Conservation (phyloP, 2,797 vertebrate species). For the Crenichthys baileyi region DNA sequence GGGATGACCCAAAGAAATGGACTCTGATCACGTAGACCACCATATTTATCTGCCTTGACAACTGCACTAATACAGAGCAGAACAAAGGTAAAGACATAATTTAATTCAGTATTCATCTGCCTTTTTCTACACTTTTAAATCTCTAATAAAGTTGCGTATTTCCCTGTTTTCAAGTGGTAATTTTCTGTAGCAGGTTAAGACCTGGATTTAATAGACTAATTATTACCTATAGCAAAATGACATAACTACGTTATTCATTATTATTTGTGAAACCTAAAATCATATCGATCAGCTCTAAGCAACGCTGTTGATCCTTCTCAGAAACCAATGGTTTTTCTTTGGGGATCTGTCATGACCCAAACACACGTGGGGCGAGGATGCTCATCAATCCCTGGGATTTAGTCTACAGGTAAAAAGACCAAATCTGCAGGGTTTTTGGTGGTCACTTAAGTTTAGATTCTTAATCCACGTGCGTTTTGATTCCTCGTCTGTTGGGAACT, state of each 20-base stretch:
- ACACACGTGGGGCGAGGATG: background rate
- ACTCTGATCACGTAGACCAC: no score
- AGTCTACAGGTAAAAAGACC: background rate
- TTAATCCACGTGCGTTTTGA: background rate
- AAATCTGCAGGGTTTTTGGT: background rate
- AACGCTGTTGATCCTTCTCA: background rate
- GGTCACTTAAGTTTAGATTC: background rate
- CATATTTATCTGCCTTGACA: background rate
- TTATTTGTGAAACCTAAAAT: background rate
- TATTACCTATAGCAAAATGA: background rate
- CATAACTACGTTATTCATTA: background rate
- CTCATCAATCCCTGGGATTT: background rate
- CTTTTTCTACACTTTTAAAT: background rate
- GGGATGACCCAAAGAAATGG: no score
- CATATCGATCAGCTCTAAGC: background rate
- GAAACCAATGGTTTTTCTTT: background rate
- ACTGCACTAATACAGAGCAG: background rate
- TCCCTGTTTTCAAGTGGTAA: background rate
- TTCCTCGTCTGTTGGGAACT: no score
- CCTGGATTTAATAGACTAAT: background rate
- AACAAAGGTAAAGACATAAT: background rate
- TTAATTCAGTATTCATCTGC: background rate
- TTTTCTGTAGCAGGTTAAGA: background rate
- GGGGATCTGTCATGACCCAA: background rate
- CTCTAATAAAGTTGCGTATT: background rate